Percentiles rank a stretch among this genome's conserved stretches.
Conservation (phyloP, 2,797 vertebrate species). For the Tokudaia tokunoshimensis region DNA sequence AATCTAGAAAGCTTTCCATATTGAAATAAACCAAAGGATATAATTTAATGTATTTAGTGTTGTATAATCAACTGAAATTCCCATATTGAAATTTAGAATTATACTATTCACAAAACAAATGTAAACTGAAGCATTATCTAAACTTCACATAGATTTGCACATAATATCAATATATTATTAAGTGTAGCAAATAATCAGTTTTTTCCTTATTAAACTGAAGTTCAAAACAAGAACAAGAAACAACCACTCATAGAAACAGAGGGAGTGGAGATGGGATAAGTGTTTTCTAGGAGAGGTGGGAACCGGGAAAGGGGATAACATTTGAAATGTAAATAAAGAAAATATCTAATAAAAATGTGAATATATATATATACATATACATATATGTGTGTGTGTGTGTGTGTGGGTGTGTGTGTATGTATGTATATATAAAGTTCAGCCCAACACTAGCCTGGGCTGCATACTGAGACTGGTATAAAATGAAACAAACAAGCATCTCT, state of each 20-base stretch:
- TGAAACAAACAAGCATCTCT: not conserved
- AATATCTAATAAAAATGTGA: too few species aligned
- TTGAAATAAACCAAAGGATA: constrained; percentile 25
- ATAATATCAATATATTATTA: not conserved
- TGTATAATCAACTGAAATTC: constrained; percentile 20
- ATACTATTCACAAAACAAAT: not conserved
- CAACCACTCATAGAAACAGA: too few species aligned
- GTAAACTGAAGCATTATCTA: not conserved
- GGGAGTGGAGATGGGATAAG: too few species aligned
- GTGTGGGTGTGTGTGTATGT: too few species aligned
- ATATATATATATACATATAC: not conserved
- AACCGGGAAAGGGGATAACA: too few species aligned
- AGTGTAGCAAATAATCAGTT: not conserved
- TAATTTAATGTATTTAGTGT: not conserved
- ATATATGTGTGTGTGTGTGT: too few species aligned
- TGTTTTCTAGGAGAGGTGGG: too few species aligned
- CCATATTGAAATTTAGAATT: constrained; percentile 28
- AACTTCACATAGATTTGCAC: not conserved
- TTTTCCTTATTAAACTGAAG: not conserved
- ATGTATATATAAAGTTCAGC: not conserved
- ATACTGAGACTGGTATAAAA: not conserved
- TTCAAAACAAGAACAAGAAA: not conserved
- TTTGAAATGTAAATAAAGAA: too few species aligned
- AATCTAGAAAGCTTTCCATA: constrained; percentile 43
- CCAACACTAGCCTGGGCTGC: not conserved